Evolutionary conservation across 2,888 invertebrate species (phyloP).

Genomic region (Torymus aiolomorphi): DNA sequence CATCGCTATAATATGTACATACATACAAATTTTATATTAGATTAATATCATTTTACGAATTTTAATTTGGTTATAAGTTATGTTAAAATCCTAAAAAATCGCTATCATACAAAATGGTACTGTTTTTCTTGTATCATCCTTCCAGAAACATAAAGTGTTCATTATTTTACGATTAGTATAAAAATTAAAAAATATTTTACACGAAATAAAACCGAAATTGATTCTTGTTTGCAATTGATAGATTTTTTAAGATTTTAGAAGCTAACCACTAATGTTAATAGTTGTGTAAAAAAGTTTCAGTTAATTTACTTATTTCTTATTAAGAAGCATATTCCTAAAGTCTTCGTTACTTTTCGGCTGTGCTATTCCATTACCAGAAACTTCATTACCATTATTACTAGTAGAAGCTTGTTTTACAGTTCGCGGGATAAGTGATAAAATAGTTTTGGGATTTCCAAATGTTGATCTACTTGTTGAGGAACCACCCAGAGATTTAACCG

Average conservation of each 20-base stretch:
- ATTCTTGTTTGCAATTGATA: constrained; percentile 25
- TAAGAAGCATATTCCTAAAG: constrained; percentile 78
- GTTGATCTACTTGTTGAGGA: constrained; percentile 67
- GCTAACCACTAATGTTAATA: constrained; percentile 17
- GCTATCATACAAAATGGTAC: constrained; percentile 4
- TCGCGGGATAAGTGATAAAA: constrained; percentile 72
- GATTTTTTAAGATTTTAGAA: constrained; percentile 51
- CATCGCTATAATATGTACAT: constrained; percentile 54
- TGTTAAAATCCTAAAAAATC: constrained; percentile 47
- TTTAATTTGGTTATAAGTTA: constrained; percentile 26
- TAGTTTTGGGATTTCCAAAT: constrained; percentile 70
- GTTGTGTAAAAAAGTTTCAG: constrained; percentile 42
- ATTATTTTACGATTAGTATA: constrained; percentile 1
- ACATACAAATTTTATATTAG: constrained; percentile 48
- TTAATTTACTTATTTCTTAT: constrained; percentile 67
- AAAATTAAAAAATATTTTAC: constrained; percentile 28
- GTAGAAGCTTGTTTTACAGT: constrained; percentile 64
- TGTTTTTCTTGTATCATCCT: constrained; percentile 5
- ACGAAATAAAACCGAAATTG: constrained; percentile 1
- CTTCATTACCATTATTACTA: constrained; percentile 57
- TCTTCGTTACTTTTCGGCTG: constrained; percentile 77
- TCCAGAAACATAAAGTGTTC: background rate
- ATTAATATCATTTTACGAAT: constrained; percentile 30
- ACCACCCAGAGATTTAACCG: constrained; percentile 71
- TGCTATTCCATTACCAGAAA: constrained; percentile 58